Conservation (phyloP, 2,888 invertebrate species). For the Amblyjoppa proteus region DNA sequence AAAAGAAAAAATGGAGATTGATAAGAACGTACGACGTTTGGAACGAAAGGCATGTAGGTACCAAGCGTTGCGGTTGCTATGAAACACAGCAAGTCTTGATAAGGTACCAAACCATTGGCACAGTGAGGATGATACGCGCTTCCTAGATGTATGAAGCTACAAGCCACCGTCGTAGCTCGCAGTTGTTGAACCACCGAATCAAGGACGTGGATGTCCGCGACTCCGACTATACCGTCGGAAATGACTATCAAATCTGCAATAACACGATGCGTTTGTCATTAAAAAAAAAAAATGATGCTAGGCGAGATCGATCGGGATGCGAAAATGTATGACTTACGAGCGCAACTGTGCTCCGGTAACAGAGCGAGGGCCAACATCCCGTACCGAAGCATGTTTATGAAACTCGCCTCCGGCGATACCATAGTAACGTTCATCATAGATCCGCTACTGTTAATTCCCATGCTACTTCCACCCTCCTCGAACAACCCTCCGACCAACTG, state of each 20-base stretch:
- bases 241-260: slow-evolving; percentile 89
- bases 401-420: slow-evolving; percentile 89
- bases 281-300: slow-evolving; percentile 39
- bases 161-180: slow-evolving; percentile 90
- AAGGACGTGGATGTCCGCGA: slow-evolving; percentile 90
- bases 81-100: slow-evolving; percentile 91
- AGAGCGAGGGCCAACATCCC: slow-evolving; percentile 91
- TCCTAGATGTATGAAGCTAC: slow-evolving; percentile 91
- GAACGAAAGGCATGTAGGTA: slow-evolving; percentile 88
- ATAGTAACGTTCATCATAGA: slow-evolving; percentile 86
- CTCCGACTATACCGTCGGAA: slow-evolving; percentile 91
- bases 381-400: slow-evolving; percentile 92
- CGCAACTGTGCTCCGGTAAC: slow-evolving; percentile 91
- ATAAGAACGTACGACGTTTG: slow-evolving; percentile 84
- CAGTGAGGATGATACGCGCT: slow-evolving; percentile 89
- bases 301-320: slow-evolving; percentile 9
- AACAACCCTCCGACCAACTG: slow-evolving; percentile 86
- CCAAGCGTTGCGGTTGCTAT: slow-evolving; percentile 92
- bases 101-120: slow-evolving; percentile 90
- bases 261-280: slow-evolving; percentile 49
- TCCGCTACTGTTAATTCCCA: slow-evolving; percentile 83
- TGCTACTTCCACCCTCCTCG: slow-evolving; percentile 84
- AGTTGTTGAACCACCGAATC: slow-evolving; percentile 91
- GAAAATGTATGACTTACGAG: slow-evolving; percentile 86
- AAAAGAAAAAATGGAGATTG: not conserved